Conservation (phyloP, 2,113 vertebrate species). For the Thomomys bottae region DNA sequence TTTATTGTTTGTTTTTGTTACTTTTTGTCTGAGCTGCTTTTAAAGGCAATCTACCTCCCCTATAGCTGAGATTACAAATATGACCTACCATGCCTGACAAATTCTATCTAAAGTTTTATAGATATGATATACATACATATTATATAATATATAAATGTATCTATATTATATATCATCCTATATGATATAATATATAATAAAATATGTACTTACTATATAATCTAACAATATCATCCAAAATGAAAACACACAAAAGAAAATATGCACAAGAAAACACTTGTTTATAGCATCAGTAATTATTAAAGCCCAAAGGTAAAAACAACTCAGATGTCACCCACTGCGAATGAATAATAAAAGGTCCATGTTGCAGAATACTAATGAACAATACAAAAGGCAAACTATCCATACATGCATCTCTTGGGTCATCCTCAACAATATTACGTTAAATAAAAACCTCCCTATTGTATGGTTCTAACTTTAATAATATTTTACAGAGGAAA, state of each 20-base stretch:
- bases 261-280: background rate
- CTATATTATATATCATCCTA: too few species aligned
- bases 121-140: too few species aligned
- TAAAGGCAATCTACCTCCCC: too few species aligned
- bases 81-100: too few species aligned
- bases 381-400: background rate
- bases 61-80: too few species aligned
- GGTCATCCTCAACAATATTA: background rate
- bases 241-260: background rate
- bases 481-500: slow-evolving; percentile 5
- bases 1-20: too few species aligned
- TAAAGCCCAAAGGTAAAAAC: background rate
- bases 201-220: background rate
- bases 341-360: background rate
- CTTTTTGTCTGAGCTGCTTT: too few species aligned
- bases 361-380: background rate
- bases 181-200: too few species aligned
- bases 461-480: background rate
- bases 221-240: background rate
- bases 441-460: background rate
- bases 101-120: too few species aligned
- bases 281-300: slow-evolving; percentile 22
- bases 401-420: background rate
- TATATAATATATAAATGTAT: too few species aligned
- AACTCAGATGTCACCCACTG: background rate